These are phyloP conservation scores for Himalopsyche phryganea DNA, from an alignment of 1,140 invertebrate genomes.

Conservation along the genomic window DNA sequence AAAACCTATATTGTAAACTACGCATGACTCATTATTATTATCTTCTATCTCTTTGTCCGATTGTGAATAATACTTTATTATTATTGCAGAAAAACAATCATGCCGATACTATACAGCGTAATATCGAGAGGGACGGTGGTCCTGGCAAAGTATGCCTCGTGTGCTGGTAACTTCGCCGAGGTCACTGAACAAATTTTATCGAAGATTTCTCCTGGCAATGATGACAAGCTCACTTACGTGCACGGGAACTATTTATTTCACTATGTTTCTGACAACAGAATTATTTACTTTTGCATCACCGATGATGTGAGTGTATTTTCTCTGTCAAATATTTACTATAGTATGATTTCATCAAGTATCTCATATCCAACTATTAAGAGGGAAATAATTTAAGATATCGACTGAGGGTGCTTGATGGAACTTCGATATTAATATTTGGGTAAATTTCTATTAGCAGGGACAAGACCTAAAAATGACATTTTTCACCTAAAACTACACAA, in stretches of 20 bases:
- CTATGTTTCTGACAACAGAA: slow-evolving; percentile 81
- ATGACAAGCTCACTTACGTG: slow-evolving; percentile 88
- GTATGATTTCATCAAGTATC: no score
- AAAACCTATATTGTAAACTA: background rate
- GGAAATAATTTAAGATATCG: no score
- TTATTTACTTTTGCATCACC: slow-evolving; percentile 91
- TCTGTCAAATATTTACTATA: slow-evolving; percentile 14
- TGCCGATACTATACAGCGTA: slow-evolving; percentile 88
- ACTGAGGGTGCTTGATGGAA: no score
- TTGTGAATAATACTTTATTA: slow-evolving; percentile 3
- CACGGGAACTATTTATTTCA: slow-evolving; percentile 91
- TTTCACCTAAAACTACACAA: no score
- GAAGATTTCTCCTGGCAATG: slow-evolving; percentile 77
- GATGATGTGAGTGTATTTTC: slow-evolving; percentile 79
- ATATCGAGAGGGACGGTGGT: slow-evolving; percentile 83
- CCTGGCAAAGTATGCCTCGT: slow-evolving; percentile 84
- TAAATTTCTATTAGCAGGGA: no score
- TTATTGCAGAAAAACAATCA: slow-evolving; percentile 39
- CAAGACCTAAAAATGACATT: no score
- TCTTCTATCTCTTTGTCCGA: slow-evolving; percentile 10
- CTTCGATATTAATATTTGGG: no score
- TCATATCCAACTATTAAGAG: no score
- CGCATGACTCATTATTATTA: slow-evolving; percentile 7
- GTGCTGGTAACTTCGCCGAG: slow-evolving; percentile 90
- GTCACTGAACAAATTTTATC: slow-evolving; percentile 87